Evolutionary conservation across 2,113 vertebrate species (phyloP), one percentile per base, ranked within the genome.

Genomic region (Elephantulus edwardii): DNA sequence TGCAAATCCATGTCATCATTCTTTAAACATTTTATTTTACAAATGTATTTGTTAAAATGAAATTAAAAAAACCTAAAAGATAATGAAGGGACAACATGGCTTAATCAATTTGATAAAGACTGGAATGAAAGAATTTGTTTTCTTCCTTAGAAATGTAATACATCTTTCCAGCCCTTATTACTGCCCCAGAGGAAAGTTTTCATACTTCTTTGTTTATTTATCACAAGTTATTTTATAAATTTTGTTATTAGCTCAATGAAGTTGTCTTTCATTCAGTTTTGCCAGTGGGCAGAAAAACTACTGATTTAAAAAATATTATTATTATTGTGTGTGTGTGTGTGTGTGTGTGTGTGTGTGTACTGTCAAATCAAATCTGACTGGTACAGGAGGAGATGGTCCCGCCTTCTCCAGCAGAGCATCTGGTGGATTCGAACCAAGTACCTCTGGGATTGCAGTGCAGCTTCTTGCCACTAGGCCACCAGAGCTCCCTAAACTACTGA

Each of bases 211-310:
- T 42, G 44, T 48, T 33, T 84, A 48, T 68, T 89, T 77, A 48
- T 68, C 64, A 68, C 38, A 92, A 50, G n/a, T 13, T 6, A 50
- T 85, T 81, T 81, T 72, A 54, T 89, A 70, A 33, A 26, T 88
- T 92, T 92, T 90, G 40, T 83, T 60, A 84, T 89, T 78, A 92
- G 90, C 58, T 74, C 79, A 84, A 58, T 77, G 20, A 19, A 89
- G 20, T 81, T 93, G 30, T 56, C 83, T 93, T 88, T 84, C 83
- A 75, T 30, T 89, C 62, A 30, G 35, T 74, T 93, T 95, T 81
- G n/a, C 72, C 17, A 72, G 10, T 77, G n/a, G 72, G 24, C 72
- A 71, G 44, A 42, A 92, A 84, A 81, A 42, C 44, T 90, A 64
- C 90, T 77, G 79, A 92, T 95, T 93, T 90, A n/a, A n/a, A n/a